Evolutionary conservation across 2,888 invertebrate species (phyloP), one percentile per base, ranked within the genome.

Genomic region (Carcina quercana): DNA sequence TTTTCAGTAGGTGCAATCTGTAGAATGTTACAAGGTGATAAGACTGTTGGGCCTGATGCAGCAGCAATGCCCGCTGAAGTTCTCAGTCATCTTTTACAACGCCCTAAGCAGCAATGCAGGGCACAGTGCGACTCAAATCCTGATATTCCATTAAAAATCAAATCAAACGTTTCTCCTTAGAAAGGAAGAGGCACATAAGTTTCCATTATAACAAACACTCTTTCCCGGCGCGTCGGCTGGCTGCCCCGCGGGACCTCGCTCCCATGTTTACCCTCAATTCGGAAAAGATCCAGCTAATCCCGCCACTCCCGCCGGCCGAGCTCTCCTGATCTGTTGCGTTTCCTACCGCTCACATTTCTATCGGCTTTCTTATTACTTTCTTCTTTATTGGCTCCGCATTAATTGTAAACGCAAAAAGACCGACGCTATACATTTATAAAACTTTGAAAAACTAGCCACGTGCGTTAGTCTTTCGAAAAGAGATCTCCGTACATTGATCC

Each of bases 261-360:
- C 61, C 60, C 62, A 70, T 72, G 74, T 73, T 74, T 76, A 67
- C 69, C 70, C 70, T 69, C 70, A 67, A 72, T 73, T 73, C 69
- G 57, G 61, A 65, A 68, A 66, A 69, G 69, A 74, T 73, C 67
- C 62, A 59, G 61, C 66, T 74, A 75, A 76, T 78, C 76, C 70
- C 47, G 49, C 42, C 49, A 43, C 58, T 67, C 65, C 55, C 70
- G 33, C 38, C 41, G 56, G 66, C 53, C 43, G 49, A 47, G 50
- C 57, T 53, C 54, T 46, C 47, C 52, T 59, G 57, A 67, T 67
- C 61, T 61, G 60, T 27, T 27, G 7, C 5, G 17, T 10, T 21
- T 26, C 32, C 19, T 11, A n/a, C 17, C 13, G 19, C 10, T 28
- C 19, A 17, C 15, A 8, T 11, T 20, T 14, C 28, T 28, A 6